phyloP scores from a whole-genome alignment of 2,113 vertebrate species.

The Cervus canadensis region DNA sequence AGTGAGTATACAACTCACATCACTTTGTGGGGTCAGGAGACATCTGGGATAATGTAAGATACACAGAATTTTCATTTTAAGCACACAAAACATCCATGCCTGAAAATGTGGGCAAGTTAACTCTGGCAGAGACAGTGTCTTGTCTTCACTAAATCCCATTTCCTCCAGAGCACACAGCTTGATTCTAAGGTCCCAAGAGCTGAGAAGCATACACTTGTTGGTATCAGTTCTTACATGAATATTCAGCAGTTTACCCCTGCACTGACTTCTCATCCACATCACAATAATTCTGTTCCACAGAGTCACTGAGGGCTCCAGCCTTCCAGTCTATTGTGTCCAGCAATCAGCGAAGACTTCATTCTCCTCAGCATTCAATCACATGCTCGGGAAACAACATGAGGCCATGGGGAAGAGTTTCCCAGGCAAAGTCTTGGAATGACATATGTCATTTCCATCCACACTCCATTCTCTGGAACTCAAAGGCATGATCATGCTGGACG shows the following conservation, averaged over 20 bases:
- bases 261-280: neutral
- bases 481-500: accelerated
- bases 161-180: neutral
- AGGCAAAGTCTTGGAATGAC: neutral
- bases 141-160: neutral
- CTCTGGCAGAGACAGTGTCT: neutral
- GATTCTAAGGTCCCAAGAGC: neutral
- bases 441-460: neutral
- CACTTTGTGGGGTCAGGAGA: neutral
- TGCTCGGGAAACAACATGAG: neutral
- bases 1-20: neutral
- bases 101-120: neutral
- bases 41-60: neutral
- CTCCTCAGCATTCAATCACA: neutral
- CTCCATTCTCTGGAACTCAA: neutral
- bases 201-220: neutral
- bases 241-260: neutral
- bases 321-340: neutral
- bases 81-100: neutral
- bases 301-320: neutral
- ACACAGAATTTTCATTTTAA: neutral
- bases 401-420: neutral
- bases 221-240: neutral
- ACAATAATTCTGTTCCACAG: neutral
- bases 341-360: neutral